Conservation (phyloP, 1,140 invertebrate genomes). For the Pseudobourletiella spinata region DNA sequence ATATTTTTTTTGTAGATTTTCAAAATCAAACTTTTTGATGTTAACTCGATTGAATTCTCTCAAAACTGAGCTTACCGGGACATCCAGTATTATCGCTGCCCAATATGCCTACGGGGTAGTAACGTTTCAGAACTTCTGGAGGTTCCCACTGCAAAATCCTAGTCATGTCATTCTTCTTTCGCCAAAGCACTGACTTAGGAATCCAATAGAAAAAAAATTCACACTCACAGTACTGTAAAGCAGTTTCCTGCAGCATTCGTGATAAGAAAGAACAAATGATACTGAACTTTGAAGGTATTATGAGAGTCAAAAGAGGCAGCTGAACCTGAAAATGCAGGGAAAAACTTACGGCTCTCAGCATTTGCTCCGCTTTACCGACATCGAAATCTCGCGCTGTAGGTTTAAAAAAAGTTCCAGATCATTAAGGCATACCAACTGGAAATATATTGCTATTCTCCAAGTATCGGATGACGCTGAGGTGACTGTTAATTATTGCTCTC, state of each 20-base stretch:
- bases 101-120: not conserved
- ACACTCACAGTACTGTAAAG: no score
- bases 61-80: slow-evolving; percentile 6
- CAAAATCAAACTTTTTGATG: no score
- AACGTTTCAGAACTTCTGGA: not conserved
- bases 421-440: no score
- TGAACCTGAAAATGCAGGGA: not conserved
- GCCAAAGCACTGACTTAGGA: not conserved
- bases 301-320: not conserved
- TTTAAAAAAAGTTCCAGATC: no score
- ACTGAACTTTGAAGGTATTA: no score
- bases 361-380: not conserved
- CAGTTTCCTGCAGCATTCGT: no score
- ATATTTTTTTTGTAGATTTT: no score
- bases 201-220: not conserved
- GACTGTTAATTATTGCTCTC: no score
- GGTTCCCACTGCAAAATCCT: not conserved
- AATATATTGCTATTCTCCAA: no score
- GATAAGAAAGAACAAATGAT: no score
- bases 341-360: slow-evolving; percentile 1
- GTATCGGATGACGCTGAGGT: no score
- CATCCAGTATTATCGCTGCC: slow-evolving; percentile 9
- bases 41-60: no score
- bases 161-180: not conserved
- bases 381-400: not conserved